Base-by-base conservation (phyloP, 2,797 vertebrate species). In the Morelia viridis region DNA sequence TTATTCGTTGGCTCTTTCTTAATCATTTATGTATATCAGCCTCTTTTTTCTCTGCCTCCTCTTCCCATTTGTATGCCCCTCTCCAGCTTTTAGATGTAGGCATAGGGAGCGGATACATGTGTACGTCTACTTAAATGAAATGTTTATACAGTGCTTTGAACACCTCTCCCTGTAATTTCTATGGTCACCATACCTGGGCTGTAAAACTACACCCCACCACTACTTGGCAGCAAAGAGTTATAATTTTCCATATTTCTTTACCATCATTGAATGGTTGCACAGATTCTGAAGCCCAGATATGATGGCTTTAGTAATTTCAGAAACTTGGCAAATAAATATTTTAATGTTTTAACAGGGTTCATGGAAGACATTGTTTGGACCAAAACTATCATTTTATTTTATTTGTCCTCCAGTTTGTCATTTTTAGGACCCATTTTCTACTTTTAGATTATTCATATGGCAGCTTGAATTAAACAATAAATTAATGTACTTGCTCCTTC, bases 391-490 rank as follows among this genome's bases (percentile, higher is more conserved):
- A 35, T n/a, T 17, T 71, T 6, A 15, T 19, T 71, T 68, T 31
- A 41, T 41, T 19, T n/a, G 6, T 0, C 2, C 31, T 71, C 31
- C 31, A 71, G n/a, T 35, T 71, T 35, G 11, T 53, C 5, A 17
- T 28, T 53, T 17, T 64, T 64, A 35, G 10, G 85, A 76, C 0
- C 65, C 60, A 56, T 92, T 1, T 84, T 87, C 89, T 95, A 15
- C 93, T 64, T 94, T 94, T 60, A 7, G 13, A 91, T 76, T 89
- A n/a, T 56, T 92, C 90, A 58, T 84, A 22, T 17, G 41, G 1
- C 71, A 90, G 13, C 7, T 15, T 94, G 28, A 65, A 90, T 93
- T 71, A 89, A 93, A 83, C 1, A 94, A 91, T 50, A 92, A 60
- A 90, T 92, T 50, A 76, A 71, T 24, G 62, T 90, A 65, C 10